These are phyloP conservation scores for Prietella phreatophila DNA, from an alignment of 2,113 vertebrate genomes.

Conservation along the genomic window DNA sequence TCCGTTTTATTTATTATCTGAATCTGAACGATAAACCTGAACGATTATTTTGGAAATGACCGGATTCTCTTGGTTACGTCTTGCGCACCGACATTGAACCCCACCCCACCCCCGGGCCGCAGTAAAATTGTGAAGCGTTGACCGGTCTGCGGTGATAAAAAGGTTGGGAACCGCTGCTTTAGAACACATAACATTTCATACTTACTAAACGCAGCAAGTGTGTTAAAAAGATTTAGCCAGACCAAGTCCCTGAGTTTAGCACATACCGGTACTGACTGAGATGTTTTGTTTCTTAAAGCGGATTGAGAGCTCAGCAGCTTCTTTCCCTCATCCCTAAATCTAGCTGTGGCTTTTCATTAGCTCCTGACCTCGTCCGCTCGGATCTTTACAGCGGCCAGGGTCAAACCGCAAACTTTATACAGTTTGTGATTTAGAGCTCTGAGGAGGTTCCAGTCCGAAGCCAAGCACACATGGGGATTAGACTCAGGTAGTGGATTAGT, in stretches of 20 bases:
- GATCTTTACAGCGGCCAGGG: not conserved
- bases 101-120: no score
- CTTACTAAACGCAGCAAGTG: not conserved
- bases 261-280: not conserved
- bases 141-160: no score
- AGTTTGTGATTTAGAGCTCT: not conserved
- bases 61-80: no score
- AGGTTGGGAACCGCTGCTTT: no score
- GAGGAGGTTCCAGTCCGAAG: not conserved
- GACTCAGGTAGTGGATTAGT: not conserved
- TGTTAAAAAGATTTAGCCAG: not conserved
- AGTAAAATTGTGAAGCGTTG: no score
- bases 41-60: no score
- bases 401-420: not conserved
- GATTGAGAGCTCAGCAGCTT: not conserved
- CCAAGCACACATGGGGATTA: not conserved
- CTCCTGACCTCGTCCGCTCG: not conserved
- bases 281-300: not conserved
- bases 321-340: not conserved
- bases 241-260: not conserved
- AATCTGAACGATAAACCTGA: no score
- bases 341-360: not conserved
- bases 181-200: not conserved
- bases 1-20: no score
- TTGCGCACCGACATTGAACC: no score